Evolutionary conservation across 2,113 vertebrate genomes (phyloP).

Genomic region (Dermatemys mawii): DNA sequence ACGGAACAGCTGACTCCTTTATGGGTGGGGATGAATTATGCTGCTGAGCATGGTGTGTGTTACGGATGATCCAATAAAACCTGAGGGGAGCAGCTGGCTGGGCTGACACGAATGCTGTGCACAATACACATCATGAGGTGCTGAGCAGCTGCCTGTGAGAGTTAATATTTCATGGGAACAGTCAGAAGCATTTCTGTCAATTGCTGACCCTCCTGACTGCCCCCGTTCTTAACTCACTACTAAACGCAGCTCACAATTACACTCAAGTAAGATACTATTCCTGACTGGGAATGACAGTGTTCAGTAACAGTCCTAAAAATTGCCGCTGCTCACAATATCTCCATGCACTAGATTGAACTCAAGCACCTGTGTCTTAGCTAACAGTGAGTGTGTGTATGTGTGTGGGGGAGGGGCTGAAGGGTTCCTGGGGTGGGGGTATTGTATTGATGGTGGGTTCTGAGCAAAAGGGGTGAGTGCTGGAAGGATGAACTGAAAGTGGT

Average conservation of each 20-base stretch:
- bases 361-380: background rate
- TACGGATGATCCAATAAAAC: constrained; percentile 38
- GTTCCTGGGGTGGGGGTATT: background rate
- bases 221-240: background rate
- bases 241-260: background rate
- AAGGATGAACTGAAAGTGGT: background rate
- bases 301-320: background rate
- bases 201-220: background rate
- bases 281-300: fast-evolving
- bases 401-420: background rate
- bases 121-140: background rate
- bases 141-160: background rate
- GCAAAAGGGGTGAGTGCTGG: background rate
- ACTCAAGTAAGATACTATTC: background rate
- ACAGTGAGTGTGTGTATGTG: background rate
- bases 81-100: constrained; percentile 14
- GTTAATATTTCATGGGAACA: background rate
- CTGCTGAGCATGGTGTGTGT: background rate
- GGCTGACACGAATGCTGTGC: background rate
- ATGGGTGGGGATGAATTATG: background rate
- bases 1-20: constrained; percentile 12
- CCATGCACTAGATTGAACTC: background rate
- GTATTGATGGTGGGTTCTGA: background rate
- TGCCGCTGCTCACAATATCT: background rate
- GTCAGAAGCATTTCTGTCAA: background rate